phyloP scores from a whole-genome alignment of 35 echinoderm and acorn worm species.

The Ophioderma brevispina region DNA sequence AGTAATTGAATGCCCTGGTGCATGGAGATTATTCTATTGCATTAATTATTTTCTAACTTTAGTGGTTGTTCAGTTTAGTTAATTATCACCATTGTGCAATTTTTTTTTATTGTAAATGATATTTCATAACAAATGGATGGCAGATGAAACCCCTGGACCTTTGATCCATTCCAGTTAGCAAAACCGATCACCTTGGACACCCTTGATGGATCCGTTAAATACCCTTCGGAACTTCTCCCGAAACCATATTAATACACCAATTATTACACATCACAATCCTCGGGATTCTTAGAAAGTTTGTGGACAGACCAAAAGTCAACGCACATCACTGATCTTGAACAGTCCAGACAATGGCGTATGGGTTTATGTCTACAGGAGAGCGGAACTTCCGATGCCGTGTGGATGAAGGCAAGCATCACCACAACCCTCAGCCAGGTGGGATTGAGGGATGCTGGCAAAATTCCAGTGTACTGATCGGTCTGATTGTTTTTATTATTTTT shows the following conservation, averaged over 20 bases:
- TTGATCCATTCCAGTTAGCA: conserved; percentile 34
- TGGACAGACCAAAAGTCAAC: conserved; percentile 74
- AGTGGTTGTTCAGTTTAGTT: no score
- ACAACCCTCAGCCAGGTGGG: no score
- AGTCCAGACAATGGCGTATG: conserved; percentile 64
- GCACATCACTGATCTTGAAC: conserved; percentile 33
- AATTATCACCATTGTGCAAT: neutral
- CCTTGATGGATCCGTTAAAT: conserved; percentile 53
- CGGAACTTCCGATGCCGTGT: conserved; percentile 50
- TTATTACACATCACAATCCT: conserved; percentile 79
- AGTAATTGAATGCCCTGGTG: no score
- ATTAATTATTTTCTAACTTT: no score
- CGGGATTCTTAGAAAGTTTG: conserved; percentile 77
- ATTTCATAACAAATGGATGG: neutral
- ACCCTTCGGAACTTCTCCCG: conserved; percentile 37
- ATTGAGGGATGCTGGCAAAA: no score
- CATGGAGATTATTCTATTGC: no score
- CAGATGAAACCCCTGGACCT: neutral
- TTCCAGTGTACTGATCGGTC: no score
- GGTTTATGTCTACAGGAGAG: conserved; percentile 65
- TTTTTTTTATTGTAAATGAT: no score
- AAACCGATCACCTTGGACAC: conserved; percentile 57
- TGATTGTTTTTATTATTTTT: no score
- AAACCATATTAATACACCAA: conserved; percentile 33
- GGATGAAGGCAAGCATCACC: conserved; percentile 81